Conservation (phyloP, 2,113 vertebrate genomes). For the Oostethus manadensis region DNA sequence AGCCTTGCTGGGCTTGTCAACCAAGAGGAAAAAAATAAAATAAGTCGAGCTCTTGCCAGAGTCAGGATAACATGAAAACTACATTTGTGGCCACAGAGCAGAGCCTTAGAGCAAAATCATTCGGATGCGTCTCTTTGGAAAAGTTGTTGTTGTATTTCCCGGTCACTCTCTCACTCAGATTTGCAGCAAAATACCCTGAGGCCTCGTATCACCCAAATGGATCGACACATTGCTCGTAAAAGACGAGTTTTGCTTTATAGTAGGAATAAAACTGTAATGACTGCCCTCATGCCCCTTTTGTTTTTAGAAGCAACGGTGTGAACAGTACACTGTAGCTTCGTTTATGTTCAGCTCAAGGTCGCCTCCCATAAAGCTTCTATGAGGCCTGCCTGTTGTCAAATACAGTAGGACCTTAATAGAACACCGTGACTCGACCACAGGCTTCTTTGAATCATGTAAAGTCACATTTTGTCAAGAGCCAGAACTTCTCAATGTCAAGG, state of each 20-base stretch:
- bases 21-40: slow-evolving; percentile 59
- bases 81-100: slow-evolving; percentile 57
- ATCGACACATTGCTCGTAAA: slow-evolving; percentile 39
- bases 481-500: no score
- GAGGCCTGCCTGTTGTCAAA: slow-evolving; percentile 38
- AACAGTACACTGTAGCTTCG: slow-evolving; percentile 32
- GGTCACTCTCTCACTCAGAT: slow-evolving; percentile 16
- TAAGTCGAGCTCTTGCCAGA: slow-evolving; percentile 47
- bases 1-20: slow-evolving; percentile 60
- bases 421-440: background rate
- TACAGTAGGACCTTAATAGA: slow-evolving; percentile 31
- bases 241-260: slow-evolving; percentile 23
- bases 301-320: slow-evolving; percentile 43
- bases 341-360: slow-evolving; percentile 49
- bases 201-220: slow-evolving; percentile 37
- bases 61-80: slow-evolving; percentile 55
- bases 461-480: no score
- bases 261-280: slow-evolving; percentile 39
- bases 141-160: slow-evolving; percentile 36
- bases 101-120: slow-evolving; percentile 35
- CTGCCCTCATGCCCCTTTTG: slow-evolving; percentile 24
- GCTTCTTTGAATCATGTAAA: background rate
- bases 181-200: slow-evolving; percentile 32
- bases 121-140: slow-evolving; percentile 34
- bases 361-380: slow-evolving; percentile 38